Base-by-base conservation (phyloP, 2,888 invertebrate genomes). In the Sphecodes monilicornis region DNA sequence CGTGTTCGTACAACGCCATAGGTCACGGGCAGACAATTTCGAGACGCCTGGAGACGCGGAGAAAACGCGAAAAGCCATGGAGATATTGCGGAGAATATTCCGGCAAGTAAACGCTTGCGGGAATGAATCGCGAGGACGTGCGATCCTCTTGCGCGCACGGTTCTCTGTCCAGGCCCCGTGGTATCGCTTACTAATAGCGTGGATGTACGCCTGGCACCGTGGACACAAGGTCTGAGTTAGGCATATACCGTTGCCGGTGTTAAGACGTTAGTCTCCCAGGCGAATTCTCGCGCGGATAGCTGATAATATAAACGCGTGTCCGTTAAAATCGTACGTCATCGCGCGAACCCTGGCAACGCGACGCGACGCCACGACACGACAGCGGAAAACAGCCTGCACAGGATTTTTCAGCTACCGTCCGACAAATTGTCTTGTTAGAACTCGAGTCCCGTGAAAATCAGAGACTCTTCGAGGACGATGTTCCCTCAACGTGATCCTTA, bases 241-340 rank as follows among this genome's bases (percentile, higher is more conserved):
- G 54, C 57, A 73, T 81, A 73, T 83, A 80, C 80, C 83, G 78
- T 78, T 60, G 50, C 46, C n/a, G 69, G 57, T 50, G 80, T 66
- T 57, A 66, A 81, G 72, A 70, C 66, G 79, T 68, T 46, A n/a
- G 39, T 77, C 71, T 32, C 54, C n/a, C 46, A 60, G 68, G 36
- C 46, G 32, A 73, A 57, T 66, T 57, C 64, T 18, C 32, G 39
- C 11, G 43, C 29, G 26, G 26, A 81, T 43, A 69, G 41, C 36
- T 69, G 64, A 50, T 46, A 70, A 64, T 77, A 50, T 73, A 69
- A 76, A 76, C 78, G 68, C 32, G 68, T 36, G 32, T 70, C 75
- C 80, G 84, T 78, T 85, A 80, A 85, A 80, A 84, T 71, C 80
- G 80, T 80, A 80, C 75, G 77, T 85, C 84, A 80, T 66, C 68